A percentile compares a stretch with the other conserved stretches of the same genome.
phyloP scores from a whole-genome alignment of 37 sponge, comb jelly and placozoan species.

The Haliclona indistincta region DNA sequence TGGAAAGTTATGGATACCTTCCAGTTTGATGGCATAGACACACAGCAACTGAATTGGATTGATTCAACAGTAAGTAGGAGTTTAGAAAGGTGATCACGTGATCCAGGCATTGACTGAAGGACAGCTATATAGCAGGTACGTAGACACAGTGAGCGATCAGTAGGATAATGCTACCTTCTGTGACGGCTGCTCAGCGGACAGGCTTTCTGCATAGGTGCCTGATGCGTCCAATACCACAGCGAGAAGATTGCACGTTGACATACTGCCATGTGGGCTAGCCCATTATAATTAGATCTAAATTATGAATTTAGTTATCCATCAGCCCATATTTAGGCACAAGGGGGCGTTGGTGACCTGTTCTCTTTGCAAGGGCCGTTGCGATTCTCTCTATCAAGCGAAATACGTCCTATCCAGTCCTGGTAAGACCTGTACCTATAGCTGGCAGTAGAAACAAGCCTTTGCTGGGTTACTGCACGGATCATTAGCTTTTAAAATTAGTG shows the following conservation, averaged over 20 bases:
- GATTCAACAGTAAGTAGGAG: constrained; percentile 56
- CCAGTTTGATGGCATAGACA: constrained; percentile 66
- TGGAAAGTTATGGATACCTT: constrained; percentile 31
- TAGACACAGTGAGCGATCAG: neutral
- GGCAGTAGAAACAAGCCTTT: too few species aligned
- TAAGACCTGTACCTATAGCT: too few species aligned
- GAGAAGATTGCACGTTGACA: constrained; percentile 34
- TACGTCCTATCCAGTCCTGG: too few species aligned
- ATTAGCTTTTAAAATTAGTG: neutral
- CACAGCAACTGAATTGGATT: constrained; percentile 61
- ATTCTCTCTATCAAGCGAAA: too few species aligned
- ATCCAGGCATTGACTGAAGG: constrained; percentile 53
- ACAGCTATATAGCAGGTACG: constrained; percentile 24
- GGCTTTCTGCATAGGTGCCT: constrained; percentile 26
- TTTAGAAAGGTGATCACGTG: constrained; percentile 61
- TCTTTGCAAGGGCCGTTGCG: too few species aligned
- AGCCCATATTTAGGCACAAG: too few species aligned
- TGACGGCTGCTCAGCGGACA: constrained; percentile 1
- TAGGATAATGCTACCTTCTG: constrained; percentile 28
- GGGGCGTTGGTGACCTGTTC: too few species aligned
- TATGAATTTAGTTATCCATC: too few species aligned
- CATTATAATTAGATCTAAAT: too few species aligned
- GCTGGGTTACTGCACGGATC: too few species aligned
- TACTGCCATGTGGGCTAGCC: too few species aligned
- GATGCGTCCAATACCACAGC: constrained; percentile 35